Evolutionary conservation across 2,113 vertebrate species (phyloP), one percentile per base, ranked within the genome.

Genomic region (Colius striatus): DNA sequence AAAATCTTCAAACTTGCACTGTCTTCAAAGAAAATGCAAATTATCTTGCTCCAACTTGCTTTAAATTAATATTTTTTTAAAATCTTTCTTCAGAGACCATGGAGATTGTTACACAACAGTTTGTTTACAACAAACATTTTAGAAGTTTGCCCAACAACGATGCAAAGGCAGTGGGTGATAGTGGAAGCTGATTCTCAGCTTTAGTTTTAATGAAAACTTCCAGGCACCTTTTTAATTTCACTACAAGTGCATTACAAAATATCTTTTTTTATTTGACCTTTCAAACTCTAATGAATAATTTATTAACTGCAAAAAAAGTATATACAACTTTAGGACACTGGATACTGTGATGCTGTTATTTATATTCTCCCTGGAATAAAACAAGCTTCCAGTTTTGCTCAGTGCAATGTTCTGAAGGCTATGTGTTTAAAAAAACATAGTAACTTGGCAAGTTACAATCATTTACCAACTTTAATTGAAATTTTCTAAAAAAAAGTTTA

Each of bases 361-460:
- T 70, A 41, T 29, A 26, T 36, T 76, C 43, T 84, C 43, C 43
- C 61, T 60, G 48, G 48, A 34, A 84, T 38, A 26, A 81, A 90
- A 80, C 76, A 72, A 92, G 76, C 93, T 96, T 90, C 67, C 89
- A 76, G 53, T 95, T 97, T 97, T 97, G 95, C 96, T 96, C 96
- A 96, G 94, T 90, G 95, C 89, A 94, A 95, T 90, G 95, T 95
- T 95, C 96, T 90, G 96, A 94, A 94, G 51, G 66, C 61, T 90
- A 93, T 9, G 15, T 51, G 45, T 71, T 57, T 17, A 2, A 5
- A 68, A 94, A 87, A 84, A 57, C 32, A 66, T 2, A 51, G 20
- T 30, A 90, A 36, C 34, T 90, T 36, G 27, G 72, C 48, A 90
- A 38, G 26, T 84, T 66, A 65, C 7, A 13, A 25, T 32, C 47